Evolutionary conservation across 2,888 invertebrate genomes (phyloP).

Genomic region (Sarcophaga variegata): DNA sequence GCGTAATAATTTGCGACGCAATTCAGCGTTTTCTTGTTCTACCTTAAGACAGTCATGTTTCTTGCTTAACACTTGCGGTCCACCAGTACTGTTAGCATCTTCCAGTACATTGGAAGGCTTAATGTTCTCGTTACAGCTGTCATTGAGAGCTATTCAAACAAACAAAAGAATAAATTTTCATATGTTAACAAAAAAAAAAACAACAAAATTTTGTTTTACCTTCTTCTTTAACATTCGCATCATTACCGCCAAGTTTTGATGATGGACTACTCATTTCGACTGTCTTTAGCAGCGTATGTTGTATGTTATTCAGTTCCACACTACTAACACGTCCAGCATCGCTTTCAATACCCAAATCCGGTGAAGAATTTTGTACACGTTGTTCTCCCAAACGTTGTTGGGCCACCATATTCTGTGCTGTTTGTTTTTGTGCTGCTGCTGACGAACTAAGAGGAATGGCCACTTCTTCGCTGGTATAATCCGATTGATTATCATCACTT

Average conservation of each 20-base stretch:
- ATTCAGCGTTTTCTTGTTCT: constrained; percentile 86
- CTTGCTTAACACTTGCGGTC: constrained; percentile 39
- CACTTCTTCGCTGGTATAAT: constrained; percentile 82
- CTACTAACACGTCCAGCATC: constrained; percentile 87
- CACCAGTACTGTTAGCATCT: constrained; percentile 42
- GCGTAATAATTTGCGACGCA: constrained; percentile 87
- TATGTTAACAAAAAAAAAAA: neutral
- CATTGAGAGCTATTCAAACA: constrained; percentile 36
- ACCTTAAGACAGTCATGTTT: constrained; percentile 82
- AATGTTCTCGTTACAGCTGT: constrained; percentile 57
- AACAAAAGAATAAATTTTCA: constrained; percentile 6
- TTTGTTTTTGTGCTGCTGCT: constrained; percentile 56
- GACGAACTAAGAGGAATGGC: constrained; percentile 57
- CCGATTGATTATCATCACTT: constrained; percentile 79
- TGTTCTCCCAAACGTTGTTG: constrained; percentile 68
- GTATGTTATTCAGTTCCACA: constrained; percentile 76
- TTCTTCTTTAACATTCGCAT: constrained; percentile 56
- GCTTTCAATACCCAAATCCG: constrained; percentile 95
- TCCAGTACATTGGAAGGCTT: constrained; percentile 50
- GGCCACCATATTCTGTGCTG: constrained; percentile 35
- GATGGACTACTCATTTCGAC: constrained; percentile 78
- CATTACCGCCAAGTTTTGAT: constrained; percentile 66
- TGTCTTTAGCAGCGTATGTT: constrained; percentile 80
- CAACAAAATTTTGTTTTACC: neutral
- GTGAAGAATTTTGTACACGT: constrained; percentile 85